Base-by-base conservation (phyloP, 2,888 invertebrate species). In the Lepidonotus clava region DNA sequence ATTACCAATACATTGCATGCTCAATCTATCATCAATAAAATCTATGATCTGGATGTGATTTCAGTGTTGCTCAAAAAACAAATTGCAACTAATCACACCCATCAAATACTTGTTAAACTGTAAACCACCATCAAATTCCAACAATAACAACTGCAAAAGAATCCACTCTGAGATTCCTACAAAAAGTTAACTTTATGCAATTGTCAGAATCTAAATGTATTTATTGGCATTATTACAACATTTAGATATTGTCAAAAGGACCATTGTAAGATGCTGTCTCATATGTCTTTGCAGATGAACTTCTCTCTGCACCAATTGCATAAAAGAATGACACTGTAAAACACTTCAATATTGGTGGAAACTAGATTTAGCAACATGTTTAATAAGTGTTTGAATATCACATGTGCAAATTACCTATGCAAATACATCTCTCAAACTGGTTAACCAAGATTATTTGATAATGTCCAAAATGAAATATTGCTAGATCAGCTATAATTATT, bases 21-120 rank as follows among this genome's bases (percentile, higher is more conserved):
- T 80, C 46, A 24, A 80, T 18, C 80, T 80, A 80, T 80, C 28
- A 80, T 80, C 80, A 46, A 32, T 80, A 8, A 46, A 80, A 80
- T 24, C n/a, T 32, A 80, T 80, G 28, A 46, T 80, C 41, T 18
- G 40, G 80, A 80, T 80, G 80, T 46, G 80, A 46, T 41, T 32
- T 40, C 46, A 32, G n/a, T 28, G 80, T 80, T 80, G 80, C 80
- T 80, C 41, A 80, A 80, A 80, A 41, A 80, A 80, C 80, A 80
- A 80, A 80, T 46, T 80, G 80, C 80, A 80, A 80, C 80, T 2
- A 21, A 41, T 80, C 80, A 46, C 46, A 51, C 24, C 41, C 80
- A 21, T 41, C 80, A 51, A 80, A 80, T 80, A 80, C 51, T 46
- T 80, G 51, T 80, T 38, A 71, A 36, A 34, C 38, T 71, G 34